Base-by-base conservation (phyloP, 1,140 invertebrate genomes). In the Drosophila mojavensis region DNA sequence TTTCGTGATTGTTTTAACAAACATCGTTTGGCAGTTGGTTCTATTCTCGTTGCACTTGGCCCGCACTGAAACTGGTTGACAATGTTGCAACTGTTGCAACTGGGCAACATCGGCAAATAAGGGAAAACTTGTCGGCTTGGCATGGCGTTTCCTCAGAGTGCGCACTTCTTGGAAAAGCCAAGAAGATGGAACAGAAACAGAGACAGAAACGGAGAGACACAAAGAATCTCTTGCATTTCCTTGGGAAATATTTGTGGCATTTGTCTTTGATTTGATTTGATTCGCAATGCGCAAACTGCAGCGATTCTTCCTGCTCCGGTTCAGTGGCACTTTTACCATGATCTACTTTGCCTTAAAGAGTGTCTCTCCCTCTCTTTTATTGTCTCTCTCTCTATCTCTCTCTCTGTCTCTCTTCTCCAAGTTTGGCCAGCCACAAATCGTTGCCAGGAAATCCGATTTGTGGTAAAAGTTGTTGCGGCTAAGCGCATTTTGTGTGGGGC, bases 181-280 rank as follows among this genome's bases (percentile, higher is more conserved):
- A 11, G 24, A 10, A 20, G 4, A 11, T 17, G 28, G n/a, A 5
- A 45, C 43, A 5, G 43, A 45, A 45, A 15, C 43, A n/a, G 43
- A n/a, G 17, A 15, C 43, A 17, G 43, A 15, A 45, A 15, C 6
- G 5, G 11, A 17, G 10, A 54, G 4, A 30, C 30, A 30, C 54
- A 43, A 80, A 84, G 85, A 89, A 88, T 88, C 84, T 88, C 48
- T 75, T 78, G 77, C 76, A 88, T 90, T 88, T 88, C 84, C 83
- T 84, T 88, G 83, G 85, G 85, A 88, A 88, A 84, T 75, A 88
- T 88, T 68, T 89, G 65, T 84, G 83, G 83, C 85, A 84, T 86
- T 79, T 69, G 68, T 68, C 51, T 73, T 45, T 66, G 59, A 69
- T 67, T 72, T 72, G 69, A 72, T 72, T 72, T 53, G 62, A 55